phyloP scores from a whole-genome alignment of 2,113 vertebrate species.

The Andinoacara biseriatus region DNA sequence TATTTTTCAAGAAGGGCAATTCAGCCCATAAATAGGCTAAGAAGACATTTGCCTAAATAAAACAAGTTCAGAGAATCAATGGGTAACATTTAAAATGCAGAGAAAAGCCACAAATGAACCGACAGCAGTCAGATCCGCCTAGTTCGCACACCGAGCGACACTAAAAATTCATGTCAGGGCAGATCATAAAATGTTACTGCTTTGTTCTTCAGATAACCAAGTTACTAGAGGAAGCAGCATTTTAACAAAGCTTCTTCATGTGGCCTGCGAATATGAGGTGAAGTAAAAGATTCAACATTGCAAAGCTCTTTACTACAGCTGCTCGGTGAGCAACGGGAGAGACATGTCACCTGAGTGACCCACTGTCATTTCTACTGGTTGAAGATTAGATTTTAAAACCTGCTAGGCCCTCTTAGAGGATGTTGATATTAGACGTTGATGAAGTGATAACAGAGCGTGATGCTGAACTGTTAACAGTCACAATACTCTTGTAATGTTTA shows the following conservation, averaged over 20 bases:
- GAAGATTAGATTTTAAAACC: not conserved
- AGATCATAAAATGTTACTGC: not conserved
- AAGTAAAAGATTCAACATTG: not conserved
- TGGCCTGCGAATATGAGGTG: not conserved
- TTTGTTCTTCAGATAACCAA: not conserved
- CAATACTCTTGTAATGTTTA: conserved; percentile 29
- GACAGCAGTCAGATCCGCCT: not conserved
- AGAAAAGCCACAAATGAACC: not conserved
- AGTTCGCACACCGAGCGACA: not conserved
- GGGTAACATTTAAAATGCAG: not conserved
- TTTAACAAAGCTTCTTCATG: not conserved
- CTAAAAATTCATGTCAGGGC: not conserved
- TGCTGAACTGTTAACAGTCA: not conserved
- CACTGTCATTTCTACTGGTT: not conserved
- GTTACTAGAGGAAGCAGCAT: not conserved
- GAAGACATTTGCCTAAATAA: not conserved
- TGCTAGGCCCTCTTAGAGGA: not conserved
- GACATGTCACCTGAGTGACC: not conserved
- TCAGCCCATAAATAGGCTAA: not conserved
- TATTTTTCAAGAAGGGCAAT: not conserved
- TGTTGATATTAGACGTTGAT: conserved; percentile 23
- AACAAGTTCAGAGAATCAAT: not conserved
- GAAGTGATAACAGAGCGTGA: not conserved
- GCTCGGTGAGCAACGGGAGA: not conserved
- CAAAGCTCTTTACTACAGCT: not conserved